Evolutionary conservation across 2,113 vertebrate genomes (phyloP).

Genomic region (Catharus minimus): DNA sequence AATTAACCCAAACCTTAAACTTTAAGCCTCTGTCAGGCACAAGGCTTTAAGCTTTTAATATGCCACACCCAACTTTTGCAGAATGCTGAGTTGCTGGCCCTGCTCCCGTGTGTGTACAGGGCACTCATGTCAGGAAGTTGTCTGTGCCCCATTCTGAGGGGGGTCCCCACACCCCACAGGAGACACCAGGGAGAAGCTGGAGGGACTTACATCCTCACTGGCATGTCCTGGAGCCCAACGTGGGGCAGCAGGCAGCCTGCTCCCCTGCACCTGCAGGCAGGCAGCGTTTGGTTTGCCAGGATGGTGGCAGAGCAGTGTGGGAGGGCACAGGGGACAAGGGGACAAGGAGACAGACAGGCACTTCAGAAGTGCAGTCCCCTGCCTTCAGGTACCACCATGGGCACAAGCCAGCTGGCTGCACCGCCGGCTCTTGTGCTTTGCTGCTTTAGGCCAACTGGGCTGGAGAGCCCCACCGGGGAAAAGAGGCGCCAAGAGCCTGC

Average conservation of each 20-base stretch:
- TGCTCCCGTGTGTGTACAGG: background rate
- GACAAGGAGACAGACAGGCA: accelerated
- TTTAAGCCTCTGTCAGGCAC: background rate
- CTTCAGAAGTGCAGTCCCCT: no score
- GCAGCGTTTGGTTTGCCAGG: no score
- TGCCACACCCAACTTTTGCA: no score
- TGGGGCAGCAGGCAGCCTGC: background rate
- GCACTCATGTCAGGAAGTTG: background rate
- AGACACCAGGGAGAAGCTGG: background rate
- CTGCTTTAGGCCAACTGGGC: background rate
- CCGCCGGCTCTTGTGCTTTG: accelerated
- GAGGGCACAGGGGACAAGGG: no score
- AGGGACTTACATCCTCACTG: background rate
- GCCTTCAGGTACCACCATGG: accelerated
- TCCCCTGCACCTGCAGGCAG: background rate
- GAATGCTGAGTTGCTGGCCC: accelerated
- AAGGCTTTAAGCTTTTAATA: background rate
- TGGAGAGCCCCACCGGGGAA: background rate
- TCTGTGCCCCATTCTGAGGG: accelerated
- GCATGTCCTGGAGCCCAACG: background rate
- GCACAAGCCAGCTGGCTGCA: no score
- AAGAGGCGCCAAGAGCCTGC: accelerated
- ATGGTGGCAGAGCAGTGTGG: accelerated
- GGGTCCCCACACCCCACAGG: accelerated
- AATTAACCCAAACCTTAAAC: background rate